Conservation (phyloP, 1,140 invertebrate species). For the Camponotus vicinus region DNA sequence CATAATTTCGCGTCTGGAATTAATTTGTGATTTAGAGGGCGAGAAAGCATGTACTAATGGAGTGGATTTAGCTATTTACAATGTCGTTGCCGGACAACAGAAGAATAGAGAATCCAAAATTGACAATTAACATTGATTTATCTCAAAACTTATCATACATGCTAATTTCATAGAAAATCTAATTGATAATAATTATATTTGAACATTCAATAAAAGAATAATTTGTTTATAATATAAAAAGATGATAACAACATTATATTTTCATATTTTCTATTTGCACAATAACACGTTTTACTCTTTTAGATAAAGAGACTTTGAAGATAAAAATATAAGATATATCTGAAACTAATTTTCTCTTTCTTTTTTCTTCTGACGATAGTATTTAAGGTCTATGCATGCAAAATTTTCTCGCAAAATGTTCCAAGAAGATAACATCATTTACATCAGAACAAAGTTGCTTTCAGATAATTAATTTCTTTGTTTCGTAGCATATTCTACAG, state of each 20-base stretch:
- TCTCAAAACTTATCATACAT: background rate
- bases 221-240: too few relatives aligned
- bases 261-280: too few relatives aligned
- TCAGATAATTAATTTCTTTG: slow-evolving; percentile 51
- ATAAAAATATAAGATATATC: too few relatives aligned
- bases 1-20: slow-evolving; percentile 47
- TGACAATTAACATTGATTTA: background rate
- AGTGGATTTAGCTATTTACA: background rate
- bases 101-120: background rate
- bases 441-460: slow-evolving; percentile 1
- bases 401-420: slow-evolving; percentile 1
- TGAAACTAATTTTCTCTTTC: too few relatives aligned
- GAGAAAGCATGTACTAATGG: background rate
- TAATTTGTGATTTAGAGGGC: slow-evolving; percentile 16
- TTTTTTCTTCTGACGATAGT: too few relatives aligned
- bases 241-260: too few relatives aligned
- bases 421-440: background rate
- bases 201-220: too few relatives aligned
- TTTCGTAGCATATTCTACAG: slow-evolving; percentile 21
- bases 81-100: background rate
- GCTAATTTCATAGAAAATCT: too few relatives aligned
- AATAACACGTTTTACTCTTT: too few relatives aligned
- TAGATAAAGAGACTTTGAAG: too few relatives aligned
- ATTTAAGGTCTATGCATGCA: too few relatives aligned
- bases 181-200: too few relatives aligned